Base-by-base conservation (phyloP, 2,113 vertebrate species). In the Antechinus flavipes region DNA sequence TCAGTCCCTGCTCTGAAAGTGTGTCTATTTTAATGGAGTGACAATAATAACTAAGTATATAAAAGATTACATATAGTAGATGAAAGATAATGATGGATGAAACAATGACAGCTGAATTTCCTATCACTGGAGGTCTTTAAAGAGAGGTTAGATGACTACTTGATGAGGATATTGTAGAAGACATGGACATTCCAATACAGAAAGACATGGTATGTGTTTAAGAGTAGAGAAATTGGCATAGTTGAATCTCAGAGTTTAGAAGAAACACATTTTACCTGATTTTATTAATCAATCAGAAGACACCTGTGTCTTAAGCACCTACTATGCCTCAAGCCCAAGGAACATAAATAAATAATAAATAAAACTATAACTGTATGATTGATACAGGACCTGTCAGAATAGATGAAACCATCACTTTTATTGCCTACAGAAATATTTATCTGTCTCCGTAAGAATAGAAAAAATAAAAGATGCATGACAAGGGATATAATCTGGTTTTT, bases 391-490 rank as follows among this genome's bases (percentile, higher is more conserved):
- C 46, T 26, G 54, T 94, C 0, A 42, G 10, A 96, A 27, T 2
- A 89, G 53, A 95, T 90, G 58, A 92, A 54, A 0, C 8, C 90
- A 35, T 53, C 35, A 68, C 47, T 92, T 95, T 94, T 90, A 56
- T 93, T 50, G 54, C 2, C 35, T 89, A 54, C 26, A 22, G n/a
- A 58, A 95, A 90, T 76, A 92, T 14, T 68, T 93, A 54, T 92
- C 6, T 91, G 11, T 76, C 56, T 94, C 19, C 2, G n/a, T 2
- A 76, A 50, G 27, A 68, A 68, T 68, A 54, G 54, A 25, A 90
- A 90, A 91, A 90, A 89, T 61, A 12, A 95, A 89, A 90, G 68
- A 19, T 14, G 47, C 92, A 93, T 92, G 42, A 76, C 46, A 93
- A 95, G n/a, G 76, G 50, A 22, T 50, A 68, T 68, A 22, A 25